Evolutionary conservation across 2,113 vertebrate species (phyloP).

Genomic region (Cephalopholis sonnerati): DNA sequence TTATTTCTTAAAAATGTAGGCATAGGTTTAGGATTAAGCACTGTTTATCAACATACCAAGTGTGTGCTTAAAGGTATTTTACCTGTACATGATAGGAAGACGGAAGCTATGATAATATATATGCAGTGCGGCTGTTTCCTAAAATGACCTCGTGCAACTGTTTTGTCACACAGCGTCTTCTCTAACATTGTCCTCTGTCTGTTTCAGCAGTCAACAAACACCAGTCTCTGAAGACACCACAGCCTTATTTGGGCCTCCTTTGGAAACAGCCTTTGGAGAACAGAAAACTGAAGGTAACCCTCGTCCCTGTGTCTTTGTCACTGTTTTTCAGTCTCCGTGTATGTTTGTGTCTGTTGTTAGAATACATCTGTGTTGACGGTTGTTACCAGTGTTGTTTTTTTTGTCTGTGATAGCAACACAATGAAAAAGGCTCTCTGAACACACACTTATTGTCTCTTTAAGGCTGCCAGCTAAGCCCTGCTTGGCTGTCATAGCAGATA

Average conservation of each 20-base stretch:
- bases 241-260: conserved; percentile 93
- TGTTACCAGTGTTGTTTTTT: not conserved
- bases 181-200: conserved; percentile 5
- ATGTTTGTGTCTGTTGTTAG: not conserved
- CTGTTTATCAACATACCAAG: not conserved
- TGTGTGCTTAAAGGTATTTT: not conserved
- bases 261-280: conserved; percentile 94
- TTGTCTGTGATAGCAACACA: conserved; percentile 12
- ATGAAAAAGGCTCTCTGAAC: conserved; percentile 15
- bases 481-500: conserved; percentile 31
- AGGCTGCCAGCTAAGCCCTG: conserved; percentile 29
- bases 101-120: not conserved
- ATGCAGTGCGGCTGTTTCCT: not conserved
- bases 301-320: not conserved
- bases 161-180: not conserved
- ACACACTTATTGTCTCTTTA: conserved; percentile 15
- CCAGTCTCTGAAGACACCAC: conserved; percentile 85
- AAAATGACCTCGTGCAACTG: not conserved
- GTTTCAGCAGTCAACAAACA: conserved; percentile 83
- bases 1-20: not conserved
- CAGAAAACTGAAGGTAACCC: conserved; percentile 91
- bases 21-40: not conserved
- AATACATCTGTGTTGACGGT: not conserved
- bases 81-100: not conserved
- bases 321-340: conserved; percentile 1